Evolutionary conservation across 2,113 vertebrate species (phyloP), one percentile per base, ranked within the genome.

Genomic region (Poicephalus meyeri): DNA sequence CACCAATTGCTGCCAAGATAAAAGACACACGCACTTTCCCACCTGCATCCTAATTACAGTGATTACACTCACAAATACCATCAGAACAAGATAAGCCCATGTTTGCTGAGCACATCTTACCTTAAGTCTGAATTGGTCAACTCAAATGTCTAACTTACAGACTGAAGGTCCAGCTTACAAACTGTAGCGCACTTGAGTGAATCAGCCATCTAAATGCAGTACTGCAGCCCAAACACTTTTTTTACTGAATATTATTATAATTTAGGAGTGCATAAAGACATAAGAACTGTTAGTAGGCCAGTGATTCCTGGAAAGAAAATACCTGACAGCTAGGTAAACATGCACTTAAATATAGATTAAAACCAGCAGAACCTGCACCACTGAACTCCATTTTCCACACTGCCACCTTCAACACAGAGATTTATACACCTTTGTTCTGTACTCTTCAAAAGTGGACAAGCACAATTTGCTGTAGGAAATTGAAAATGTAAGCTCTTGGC

Each of bases 391-490:
- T 91, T 88, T 92, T 88, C 82, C 70, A 71, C 70, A 26, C 10
- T 19, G 50, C 74, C 21, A 6, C 46, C 52, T 50, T 69, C 1
- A 2, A 86, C 93, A 89, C 9, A 53, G 28, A 33, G 53, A 47
- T 88, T 94, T 64, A 68, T 42, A 61, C 39, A 85, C 61, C 47
- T 96, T 91, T 88, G 78, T 73, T 90, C 50, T 79, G 73, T 37
- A 64, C 52, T 90, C 69, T 86, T 94, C 87, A 74, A 52, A 95
- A 94, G 66, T 23, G 74, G 93, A 95, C 94, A 96, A 96, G 85
- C 72, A 90, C 91, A 95, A 88, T 92, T 90, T 95, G 46, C 66
- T 47, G 47, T 19, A 85, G 81, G 82, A 96, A 96, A 96, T 73
- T 80, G 95, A 77, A 97, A 95, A 94, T 88, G 60, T 76, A 95